Evolutionary conservation across 2,113 vertebrate genomes (phyloP).

Genomic region (Ophthalmolycus amberensis): DNA sequence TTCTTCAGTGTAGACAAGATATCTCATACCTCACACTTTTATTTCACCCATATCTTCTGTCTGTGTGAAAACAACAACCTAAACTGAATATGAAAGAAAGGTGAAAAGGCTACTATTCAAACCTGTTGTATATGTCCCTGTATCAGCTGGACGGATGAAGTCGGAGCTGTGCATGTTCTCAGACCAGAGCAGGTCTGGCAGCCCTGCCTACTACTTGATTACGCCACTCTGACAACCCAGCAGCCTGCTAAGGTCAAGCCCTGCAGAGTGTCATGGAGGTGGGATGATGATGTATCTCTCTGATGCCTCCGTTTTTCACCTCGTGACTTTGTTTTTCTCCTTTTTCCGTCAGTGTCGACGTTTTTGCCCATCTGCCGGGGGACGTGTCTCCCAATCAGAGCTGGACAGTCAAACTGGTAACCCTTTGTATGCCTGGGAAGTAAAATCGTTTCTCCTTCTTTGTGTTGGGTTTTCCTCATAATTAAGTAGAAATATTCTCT

Average conservation of each 20-base stretch:
- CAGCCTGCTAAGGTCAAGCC: constrained; percentile 84
- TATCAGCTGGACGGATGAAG: constrained; percentile 52
- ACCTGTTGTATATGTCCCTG: constrained; percentile 28
- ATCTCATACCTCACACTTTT: neutral
- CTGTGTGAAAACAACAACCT: constrained; percentile 6
- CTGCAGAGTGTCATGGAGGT: constrained; percentile 83
- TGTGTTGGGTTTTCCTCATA: neutral
- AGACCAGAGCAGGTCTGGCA: constrained; percentile 56
- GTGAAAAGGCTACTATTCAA: constrained; percentile 26
- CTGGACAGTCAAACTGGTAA: constrained; percentile 58
- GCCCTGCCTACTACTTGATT: constrained; percentile 69
- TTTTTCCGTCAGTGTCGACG: constrained; percentile 72
- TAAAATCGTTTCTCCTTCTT: neutral
- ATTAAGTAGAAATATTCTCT: neutral
- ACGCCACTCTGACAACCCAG: constrained; percentile 78
- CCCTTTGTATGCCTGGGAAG: constrained; percentile 14
- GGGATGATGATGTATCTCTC: constrained; percentile 78
- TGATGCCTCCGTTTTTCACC: constrained; percentile 75
- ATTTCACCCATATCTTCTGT: neutral
- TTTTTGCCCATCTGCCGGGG: constrained; percentile 74
- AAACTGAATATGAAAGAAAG: constrained; percentile 22
- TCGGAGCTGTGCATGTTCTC: constrained; percentile 45
- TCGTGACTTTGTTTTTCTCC: constrained; percentile 82
- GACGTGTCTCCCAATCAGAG: constrained; percentile 55
- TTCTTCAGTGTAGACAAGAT: neutral